These are phyloP conservation scores for Cynoglossus semilaevis DNA, from an alignment of 2,113 vertebrate species.

Conservation along the genomic window DNA sequence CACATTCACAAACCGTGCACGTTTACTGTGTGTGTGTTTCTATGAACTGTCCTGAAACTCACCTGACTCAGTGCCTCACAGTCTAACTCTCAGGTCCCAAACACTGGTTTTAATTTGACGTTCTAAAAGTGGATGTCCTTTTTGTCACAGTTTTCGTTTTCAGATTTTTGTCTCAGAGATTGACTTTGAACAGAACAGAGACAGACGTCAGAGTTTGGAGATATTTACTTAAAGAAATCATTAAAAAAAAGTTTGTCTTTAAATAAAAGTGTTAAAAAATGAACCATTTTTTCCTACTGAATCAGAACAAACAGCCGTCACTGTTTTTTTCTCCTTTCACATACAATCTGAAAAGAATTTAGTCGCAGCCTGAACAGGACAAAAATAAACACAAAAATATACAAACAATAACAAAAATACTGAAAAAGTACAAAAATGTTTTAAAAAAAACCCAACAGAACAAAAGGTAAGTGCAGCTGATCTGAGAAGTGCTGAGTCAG, in stretches of 20 bases:
- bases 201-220: too few species aligned
- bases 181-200: too few species aligned
- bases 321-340: constrained; percentile 72
- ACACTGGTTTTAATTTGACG: too few species aligned
- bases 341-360: constrained; percentile 68
- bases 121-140: too few species aligned
- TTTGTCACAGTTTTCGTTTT: too few species aligned
- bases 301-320: constrained; percentile 77
- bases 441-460: constrained; percentile 35
- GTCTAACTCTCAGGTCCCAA: too few species aligned
- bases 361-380: constrained; percentile 65
- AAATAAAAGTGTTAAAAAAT: constrained; percentile 75
- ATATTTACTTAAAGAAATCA: constrained; percentile 52
- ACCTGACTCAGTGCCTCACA: too few species aligned
- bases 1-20: too few species aligned
- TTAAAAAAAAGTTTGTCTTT: constrained; percentile 59
- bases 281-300: constrained; percentile 74
- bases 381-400: constrained; percentile 68
- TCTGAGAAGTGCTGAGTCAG: constrained; percentile 80
- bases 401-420: constrained; percentile 54
- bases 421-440: constrained; percentile 51
- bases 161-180: too few species aligned
- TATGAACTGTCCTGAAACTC: too few species aligned
- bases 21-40: too few species aligned
- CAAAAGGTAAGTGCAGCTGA: constrained; percentile 83